Conservation (phyloP, 1,140 invertebrate species). For the Zaprionus vittiger region DNA sequence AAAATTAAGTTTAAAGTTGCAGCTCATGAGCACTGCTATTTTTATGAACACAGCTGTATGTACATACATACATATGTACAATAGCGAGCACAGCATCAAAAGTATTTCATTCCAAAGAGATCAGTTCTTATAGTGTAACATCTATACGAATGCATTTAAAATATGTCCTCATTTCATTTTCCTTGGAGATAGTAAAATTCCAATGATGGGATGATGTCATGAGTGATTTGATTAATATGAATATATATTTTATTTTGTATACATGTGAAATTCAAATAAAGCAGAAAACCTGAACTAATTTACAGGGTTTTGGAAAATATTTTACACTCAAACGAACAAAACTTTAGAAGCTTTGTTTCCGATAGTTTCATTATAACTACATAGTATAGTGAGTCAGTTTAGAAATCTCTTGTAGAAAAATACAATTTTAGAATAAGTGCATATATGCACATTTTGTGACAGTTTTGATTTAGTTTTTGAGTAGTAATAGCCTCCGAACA, state of each 20-base stretch:
- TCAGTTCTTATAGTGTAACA: too few relatives aligned
- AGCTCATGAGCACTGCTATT: too few relatives aligned
- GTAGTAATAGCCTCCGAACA: neutral
- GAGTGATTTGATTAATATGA: neutral
- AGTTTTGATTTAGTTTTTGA: neutral
- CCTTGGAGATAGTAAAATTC: neutral
- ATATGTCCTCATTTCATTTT: too few relatives aligned
- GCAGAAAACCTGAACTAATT: neutral
- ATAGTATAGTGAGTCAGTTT: neutral
- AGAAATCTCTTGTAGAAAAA: slow-evolving; percentile 7
- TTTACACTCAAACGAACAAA: neutral
- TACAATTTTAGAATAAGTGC: neutral
- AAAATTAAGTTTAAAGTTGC: too few relatives aligned
- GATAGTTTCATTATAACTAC: neutral
- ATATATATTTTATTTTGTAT: neutral
- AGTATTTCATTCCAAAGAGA: too few relatives aligned
- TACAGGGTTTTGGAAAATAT: neutral
- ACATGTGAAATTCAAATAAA: neutral
- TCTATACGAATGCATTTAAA: too few relatives aligned
- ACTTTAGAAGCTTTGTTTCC: neutral
- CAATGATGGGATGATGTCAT: neutral
- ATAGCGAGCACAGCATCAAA: too few relatives aligned
- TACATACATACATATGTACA: neutral
- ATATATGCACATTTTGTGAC: neutral
- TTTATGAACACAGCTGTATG: too few relatives aligned